phyloP scores from a whole-genome alignment of 2,888 invertebrate genomes.

The Phytoseiulus persimilis region DNA sequence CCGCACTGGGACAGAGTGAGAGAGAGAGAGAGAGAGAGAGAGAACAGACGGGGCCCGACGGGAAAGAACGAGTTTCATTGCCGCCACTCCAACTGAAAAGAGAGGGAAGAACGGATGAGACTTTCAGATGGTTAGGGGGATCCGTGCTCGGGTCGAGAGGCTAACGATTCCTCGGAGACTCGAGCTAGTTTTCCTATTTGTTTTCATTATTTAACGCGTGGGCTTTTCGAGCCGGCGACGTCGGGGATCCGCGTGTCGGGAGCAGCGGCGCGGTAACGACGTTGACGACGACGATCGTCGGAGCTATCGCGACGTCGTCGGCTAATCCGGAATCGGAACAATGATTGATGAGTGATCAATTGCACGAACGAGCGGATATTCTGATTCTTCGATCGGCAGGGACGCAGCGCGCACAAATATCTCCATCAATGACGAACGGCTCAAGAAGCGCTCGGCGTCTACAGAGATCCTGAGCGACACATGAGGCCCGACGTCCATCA shows the following conservation, averaged over 20 bases:
- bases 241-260: not conserved
- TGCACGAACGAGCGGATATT: no score
- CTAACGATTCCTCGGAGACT: conserved; percentile 15
- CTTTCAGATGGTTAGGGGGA: not conserved
- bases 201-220: conserved; percentile 23
- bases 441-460: no score
- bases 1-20: no score
- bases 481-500: no score
- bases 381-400: no score
- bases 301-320: not conserved
- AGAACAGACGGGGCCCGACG: not conserved
- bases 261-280: not conserved
- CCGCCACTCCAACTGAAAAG: not conserved
- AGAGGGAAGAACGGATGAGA: not conserved
- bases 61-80: not conserved
- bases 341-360: no score
- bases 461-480: no score
- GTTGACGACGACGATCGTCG: not conserved
- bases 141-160: not conserved
- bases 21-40: no score
- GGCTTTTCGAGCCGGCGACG: not conserved
- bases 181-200: conserved; percentile 25
- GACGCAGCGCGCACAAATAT: no score
- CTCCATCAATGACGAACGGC: no score
- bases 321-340: no score